Percentiles rank a stretch among this genome's conserved stretches.
These are phyloP conservation scores for Epistrophe grossulariae DNA, from an alignment of 2,888 invertebrate genomes.

Conservation along the genomic window DNA sequence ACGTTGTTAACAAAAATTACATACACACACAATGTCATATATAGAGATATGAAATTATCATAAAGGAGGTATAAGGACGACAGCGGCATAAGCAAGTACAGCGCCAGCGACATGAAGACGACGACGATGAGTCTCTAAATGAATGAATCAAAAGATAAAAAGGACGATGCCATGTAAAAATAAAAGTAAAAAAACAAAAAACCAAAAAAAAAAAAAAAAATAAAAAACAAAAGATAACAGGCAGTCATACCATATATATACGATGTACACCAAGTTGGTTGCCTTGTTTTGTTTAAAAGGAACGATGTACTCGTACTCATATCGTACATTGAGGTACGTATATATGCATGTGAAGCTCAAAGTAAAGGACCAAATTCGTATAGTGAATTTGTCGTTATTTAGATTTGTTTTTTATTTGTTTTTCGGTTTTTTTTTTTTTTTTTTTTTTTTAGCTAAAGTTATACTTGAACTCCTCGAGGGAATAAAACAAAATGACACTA, in stretches of 20 bases:
- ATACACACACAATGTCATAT: not conserved
- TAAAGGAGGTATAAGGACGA: conserved; percentile 30
- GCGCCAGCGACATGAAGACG: conserved; percentile 1
- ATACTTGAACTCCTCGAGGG: conserved; percentile 47
- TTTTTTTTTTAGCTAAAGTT: conserved; percentile 17
- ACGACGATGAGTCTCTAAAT: conserved; percentile 31
- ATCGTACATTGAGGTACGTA: not conserved
- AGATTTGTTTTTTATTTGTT: conserved; percentile 25
- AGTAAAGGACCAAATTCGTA: conserved; percentile 44
- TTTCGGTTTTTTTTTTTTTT: no score
- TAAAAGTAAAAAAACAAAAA: conserved; percentile 13
- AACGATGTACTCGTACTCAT: not conserved
- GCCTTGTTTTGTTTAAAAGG: conserved; percentile 11
- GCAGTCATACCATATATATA: conserved; percentile 18
- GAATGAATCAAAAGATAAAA: conserved; percentile 67
- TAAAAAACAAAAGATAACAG: conserved; percentile 59
- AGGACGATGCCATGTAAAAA: conserved; percentile 49
- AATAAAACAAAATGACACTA: conserved; percentile 31
- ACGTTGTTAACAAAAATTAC: conserved; percentile 53
- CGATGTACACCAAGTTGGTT: conserved; percentile 20
- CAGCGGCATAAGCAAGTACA: conserved; percentile 20
- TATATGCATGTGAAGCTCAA: not conserved
- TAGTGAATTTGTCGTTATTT: conserved; percentile 58
- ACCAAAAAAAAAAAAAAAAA: conserved; percentile 36
- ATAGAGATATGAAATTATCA: conserved; percentile 62